phyloP scores from a whole-genome alignment of 2,797 vertebrate species.

The Danio choprae region DNA sequence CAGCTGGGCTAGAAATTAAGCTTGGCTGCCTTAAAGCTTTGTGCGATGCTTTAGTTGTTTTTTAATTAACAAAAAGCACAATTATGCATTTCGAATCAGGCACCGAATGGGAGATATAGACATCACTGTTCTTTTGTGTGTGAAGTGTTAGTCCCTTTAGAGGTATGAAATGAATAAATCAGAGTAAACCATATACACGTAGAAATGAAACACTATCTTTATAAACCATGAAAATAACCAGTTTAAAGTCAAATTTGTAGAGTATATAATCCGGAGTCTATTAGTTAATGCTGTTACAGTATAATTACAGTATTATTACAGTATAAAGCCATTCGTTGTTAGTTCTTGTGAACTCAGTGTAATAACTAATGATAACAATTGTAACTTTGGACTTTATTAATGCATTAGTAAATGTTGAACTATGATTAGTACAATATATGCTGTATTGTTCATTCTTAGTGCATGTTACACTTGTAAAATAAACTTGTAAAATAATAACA shows the following conservation, averaged over 20 bases:
- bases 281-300: not conserved
- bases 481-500: too few relatives aligned
- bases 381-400: too few relatives aligned
- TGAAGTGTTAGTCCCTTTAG: not conserved
- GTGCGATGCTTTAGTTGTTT: slow-evolving; percentile 20
- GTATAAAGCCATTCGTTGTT: too few relatives aligned
- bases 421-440: too few relatives aligned
- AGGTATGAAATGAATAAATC: not conserved
- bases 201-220: not conserved
- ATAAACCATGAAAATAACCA: not conserved
- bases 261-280: not conserved
- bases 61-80: slow-evolving; percentile 27
- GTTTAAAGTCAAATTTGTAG: not conserved
- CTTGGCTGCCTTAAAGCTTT: slow-evolving; percentile 15
- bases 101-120: not conserved
- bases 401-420: too few relatives aligned
- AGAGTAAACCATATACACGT: not conserved
- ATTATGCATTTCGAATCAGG: slow-evolving; percentile 15
- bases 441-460: too few relatives aligned
- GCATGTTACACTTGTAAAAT: too few relatives aligned
- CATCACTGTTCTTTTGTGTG: not conserved
- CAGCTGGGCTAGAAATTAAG: slow-evolving; percentile 10
- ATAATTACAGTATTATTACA: too few relatives aligned
- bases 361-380: too few relatives aligned
- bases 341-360: too few relatives aligned